These are phyloP conservation scores for Cecidostiba fungosa DNA, from an alignment of 2,888 invertebrate genomes.

Conservation along the genomic window DNA sequence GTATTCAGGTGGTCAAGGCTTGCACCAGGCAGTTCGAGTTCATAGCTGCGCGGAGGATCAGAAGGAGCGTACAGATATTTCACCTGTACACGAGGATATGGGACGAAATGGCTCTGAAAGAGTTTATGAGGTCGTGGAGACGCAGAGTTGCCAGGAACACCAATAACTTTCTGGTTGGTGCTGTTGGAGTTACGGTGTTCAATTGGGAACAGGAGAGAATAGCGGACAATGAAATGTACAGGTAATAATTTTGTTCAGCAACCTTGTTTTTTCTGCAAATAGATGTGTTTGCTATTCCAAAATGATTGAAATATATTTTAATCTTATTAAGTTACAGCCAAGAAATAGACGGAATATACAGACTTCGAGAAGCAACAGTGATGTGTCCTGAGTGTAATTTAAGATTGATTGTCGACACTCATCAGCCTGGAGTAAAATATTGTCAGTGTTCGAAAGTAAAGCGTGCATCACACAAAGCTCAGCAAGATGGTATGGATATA, in stretches of 20 bases:
- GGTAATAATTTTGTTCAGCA: conserved; percentile 70
- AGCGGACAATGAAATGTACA: conserved; percentile 82
- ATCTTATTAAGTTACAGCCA: conserved; percentile 78
- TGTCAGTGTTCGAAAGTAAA: conserved; percentile 79
- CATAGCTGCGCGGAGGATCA: conserved; percentile 82
- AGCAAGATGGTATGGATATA: conserved; percentile 25
- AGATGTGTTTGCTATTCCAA: conserved; percentile 34
- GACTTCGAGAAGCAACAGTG: conserved; percentile 82
- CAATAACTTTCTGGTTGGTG: conserved; percentile 82
- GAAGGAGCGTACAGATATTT: conserved; percentile 85
- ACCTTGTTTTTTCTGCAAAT: background rate
- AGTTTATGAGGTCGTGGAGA: conserved; percentile 81
- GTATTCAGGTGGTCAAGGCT: conserved; percentile 70
- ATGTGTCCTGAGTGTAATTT: conserved; percentile 81
- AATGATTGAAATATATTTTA: conserved; percentile 31
- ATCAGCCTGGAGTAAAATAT: conserved; percentile 79
- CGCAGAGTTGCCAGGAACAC: conserved; percentile 80
- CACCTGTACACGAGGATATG: conserved; percentile 84
- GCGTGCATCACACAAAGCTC: conserved; percentile 41
- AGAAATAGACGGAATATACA: conserved; percentile 84
- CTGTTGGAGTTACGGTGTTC: conserved; percentile 82
- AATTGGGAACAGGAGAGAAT: conserved; percentile 85
- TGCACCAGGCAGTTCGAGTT: conserved; percentile 76
- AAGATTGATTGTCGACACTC: conserved; percentile 78
- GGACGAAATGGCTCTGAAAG: conserved; percentile 83